These are phyloP conservation scores for Prunella fulvescens DNA, from an alignment of 2,113 vertebrate genomes.

Conservation along the genomic window DNA sequence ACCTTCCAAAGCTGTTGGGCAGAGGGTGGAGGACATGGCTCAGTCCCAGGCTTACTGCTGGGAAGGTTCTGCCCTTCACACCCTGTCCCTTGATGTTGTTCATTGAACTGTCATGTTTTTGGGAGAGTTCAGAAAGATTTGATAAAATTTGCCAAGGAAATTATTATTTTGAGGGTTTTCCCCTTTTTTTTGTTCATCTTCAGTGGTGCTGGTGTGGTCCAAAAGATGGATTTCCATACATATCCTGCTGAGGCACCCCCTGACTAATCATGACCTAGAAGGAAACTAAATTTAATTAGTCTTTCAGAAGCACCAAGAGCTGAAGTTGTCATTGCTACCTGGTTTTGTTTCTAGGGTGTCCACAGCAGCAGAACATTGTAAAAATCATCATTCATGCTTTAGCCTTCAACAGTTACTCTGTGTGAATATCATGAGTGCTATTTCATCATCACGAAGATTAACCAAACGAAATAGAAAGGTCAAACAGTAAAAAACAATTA, in stretches of 20 bases:
- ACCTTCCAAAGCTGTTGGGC: background rate
- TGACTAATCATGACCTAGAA: background rate
- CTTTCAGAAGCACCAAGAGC: background rate
- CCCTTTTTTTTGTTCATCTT: background rate
- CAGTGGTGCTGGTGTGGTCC: background rate
- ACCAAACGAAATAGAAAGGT: conserved; percentile 61
- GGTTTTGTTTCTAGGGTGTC: background rate
- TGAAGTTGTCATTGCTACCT: background rate
- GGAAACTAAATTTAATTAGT: background rate
- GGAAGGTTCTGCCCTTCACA: background rate
- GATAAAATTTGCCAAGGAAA: background rate
- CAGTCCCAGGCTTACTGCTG: background rate
- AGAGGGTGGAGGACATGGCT: background rate
- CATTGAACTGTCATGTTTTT: background rate
- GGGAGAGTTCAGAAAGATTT: background rate
- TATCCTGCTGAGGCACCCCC: background rate
- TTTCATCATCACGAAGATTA: conserved; percentile 59
- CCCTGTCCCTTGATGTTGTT: background rate
- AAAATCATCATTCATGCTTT: conserved; percentile 19
- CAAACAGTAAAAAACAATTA: conserved; percentile 65
- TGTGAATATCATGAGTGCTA: conserved; percentile 44
- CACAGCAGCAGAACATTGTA: background rate
- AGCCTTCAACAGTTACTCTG: background rate
- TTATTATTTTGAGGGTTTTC: background rate
- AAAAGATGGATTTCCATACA: background rate